Base-by-base conservation (phyloP, 2,113 vertebrate species). In the Gnathonemus echidnorhynchus region DNA sequence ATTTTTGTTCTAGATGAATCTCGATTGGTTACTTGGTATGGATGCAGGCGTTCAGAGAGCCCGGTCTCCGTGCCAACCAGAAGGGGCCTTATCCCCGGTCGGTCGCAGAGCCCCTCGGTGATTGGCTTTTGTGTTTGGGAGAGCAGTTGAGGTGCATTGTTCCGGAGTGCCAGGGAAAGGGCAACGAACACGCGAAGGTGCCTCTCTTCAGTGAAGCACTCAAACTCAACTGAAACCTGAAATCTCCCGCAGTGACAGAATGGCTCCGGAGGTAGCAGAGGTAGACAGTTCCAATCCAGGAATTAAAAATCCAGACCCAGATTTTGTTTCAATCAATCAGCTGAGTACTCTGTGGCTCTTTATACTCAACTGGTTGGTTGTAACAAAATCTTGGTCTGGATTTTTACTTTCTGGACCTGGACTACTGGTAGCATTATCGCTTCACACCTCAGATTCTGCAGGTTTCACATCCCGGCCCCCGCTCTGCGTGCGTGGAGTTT, bases 101-200 rank as follows among this genome's bases (percentile, higher is more conserved):
- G 15, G 46, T 58, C 89, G 84, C 48, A 80, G 52, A 45, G n/a
- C 42, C 52, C 19, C 46, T 88, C 80, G 50, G 89, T 89, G 91
- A 90, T 90, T 88, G 87, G 80, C 89, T 42, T 90, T 85, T 92
- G 88, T 89, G 19, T 87, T 88, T 58, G 66, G 85, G 91, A 58
- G 1, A 8, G 39, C 56, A 17, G 56, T 58, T 24, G 19, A 2
- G 56, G 1, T 8, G 56, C 52, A 89, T 90, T 92, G 90, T 77
- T 80, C 42, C 53, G 7, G 39, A 90, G 86, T 5, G 21, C 46
- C 49, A 56, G 9, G 39, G 74, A 89, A 31, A 27, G 42, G 66
- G 8, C 24, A n/a, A n/a, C 6, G 10, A 4, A 39, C 17, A 35
- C 17, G 74, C 10, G 3, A 58, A 56, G 50, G 31, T 7, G 35